Evolutionary conservation across 2,888 invertebrate genomes (phyloP).

Genomic region (Sisyra terminalis): DNA sequence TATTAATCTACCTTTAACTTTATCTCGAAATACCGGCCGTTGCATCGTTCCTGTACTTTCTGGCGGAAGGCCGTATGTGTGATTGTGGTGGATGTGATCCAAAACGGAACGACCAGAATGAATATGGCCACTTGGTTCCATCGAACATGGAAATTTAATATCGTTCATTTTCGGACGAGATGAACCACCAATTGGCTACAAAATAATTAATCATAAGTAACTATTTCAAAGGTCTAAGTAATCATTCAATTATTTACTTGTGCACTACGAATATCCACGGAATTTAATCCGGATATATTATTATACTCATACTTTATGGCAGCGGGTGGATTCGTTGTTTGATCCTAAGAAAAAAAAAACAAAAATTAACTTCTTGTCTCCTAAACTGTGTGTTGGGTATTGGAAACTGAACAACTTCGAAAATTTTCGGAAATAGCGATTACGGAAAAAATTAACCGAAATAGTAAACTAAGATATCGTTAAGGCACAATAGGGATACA

Average conservation of each 20-base stretch:
- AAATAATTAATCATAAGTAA: constrained; percentile 12
- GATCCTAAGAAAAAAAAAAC: constrained; percentile 16
- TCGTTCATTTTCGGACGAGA: constrained; percentile 36
- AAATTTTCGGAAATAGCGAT: no score
- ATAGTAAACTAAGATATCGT: no score
- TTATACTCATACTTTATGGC: constrained; percentile 42
- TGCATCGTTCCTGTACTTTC: constrained; percentile 45
- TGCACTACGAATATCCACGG: constrained; percentile 20
- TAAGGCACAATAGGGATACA: not conserved
- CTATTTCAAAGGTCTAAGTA: no score
- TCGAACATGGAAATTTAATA: constrained; percentile 50
- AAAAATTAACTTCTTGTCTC: not conserved
- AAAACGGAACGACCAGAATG: constrained; percentile 29
- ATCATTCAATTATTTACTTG: constrained; percentile 22
- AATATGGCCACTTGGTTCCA: constrained; percentile 43
- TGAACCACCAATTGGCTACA: constrained; percentile 21
- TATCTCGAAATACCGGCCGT: constrained; percentile 52
- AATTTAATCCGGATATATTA: constrained; percentile 20
- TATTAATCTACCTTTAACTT: constrained; percentile 37
- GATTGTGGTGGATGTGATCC: constrained; percentile 65
- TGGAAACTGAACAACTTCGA: no score
- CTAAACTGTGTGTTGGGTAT: no score
- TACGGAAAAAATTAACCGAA: no score
- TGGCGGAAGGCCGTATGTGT: constrained; percentile 67
- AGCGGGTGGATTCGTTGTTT: constrained; percentile 19